Evolutionary conservation across 2,113 vertebrate genomes (phyloP), one percentile per base, ranked within the genome.

Genomic region (Rhabdomys dilectus): DNA sequence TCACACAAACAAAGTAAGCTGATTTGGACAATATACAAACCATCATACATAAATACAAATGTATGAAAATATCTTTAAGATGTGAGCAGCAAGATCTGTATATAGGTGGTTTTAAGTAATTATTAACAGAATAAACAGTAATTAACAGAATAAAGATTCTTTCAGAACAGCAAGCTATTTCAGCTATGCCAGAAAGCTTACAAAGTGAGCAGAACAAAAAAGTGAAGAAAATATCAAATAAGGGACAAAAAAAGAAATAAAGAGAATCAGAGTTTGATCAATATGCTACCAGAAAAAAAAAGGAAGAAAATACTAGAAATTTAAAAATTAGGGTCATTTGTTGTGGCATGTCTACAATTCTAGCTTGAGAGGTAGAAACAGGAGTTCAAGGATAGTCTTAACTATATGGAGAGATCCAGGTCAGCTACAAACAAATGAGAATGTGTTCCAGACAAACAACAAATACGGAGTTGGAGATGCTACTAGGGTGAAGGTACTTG

Each of bases 101-200:
- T 58, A 70, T 3, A 95, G 64, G 64, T 78, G 21, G 92, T 51
- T 95, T 96, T 58, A 93, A 3, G 72, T 51, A 80, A 91, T 82
- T 84, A 89, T 82, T 88, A 93, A 91, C 70, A 95, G 68, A 95
- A 73, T 92, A 95, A 12, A 76, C 42, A 80, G 85, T 77, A 78
- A 89, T 82, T 88, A 93, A 93, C 70, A 91, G 60, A 95, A 75
- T 92, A 96, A 42, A 22, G 45, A 96, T 93, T 86, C 22, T 89
- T 97, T 85, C 87, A 94, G 80, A 95, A 94, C 93, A 87, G 64
- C 72, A 96, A 97, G 86, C 36, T 88, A 36, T 93, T 93, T 26
- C 53, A 97, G 72, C 53, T 76, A 86, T 62, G 12, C 21, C 77
- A 24, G 82, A 89, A 34, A 94, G 26, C 29, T 96, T 88, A 87